Percentiles rank a stretch among this genome's conserved stretches.
Evolutionary conservation across 2,888 invertebrate species (phyloP).

Genomic region (Lasioglossum villosulum): DNA sequence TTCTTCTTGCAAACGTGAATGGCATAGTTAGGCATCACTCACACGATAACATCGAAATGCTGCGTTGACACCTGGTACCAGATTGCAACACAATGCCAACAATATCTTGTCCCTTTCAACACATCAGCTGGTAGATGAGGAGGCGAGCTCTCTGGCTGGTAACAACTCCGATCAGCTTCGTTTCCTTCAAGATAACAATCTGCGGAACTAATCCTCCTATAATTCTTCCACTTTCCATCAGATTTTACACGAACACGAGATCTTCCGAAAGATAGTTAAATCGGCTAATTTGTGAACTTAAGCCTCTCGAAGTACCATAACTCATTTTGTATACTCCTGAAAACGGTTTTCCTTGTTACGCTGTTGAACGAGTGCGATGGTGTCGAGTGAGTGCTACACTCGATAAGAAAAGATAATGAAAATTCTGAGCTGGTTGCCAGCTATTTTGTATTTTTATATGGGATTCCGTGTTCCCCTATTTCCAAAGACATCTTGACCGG

Average conservation of each 20-base stretch:
- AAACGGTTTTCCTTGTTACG: background rate
- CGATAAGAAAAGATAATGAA: too few species aligned
- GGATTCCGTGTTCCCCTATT: background rate
- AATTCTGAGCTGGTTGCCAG: background rate
- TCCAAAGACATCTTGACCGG: background rate
- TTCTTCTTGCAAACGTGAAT: background rate
- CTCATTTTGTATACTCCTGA: background rate
- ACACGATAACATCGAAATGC: constrained; percentile 38
- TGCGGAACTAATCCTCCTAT: background rate
- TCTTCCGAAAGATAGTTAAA: background rate
- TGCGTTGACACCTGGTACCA: constrained; percentile 6
- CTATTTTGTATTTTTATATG: background rate
- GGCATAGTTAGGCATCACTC: constrained; percentile 15
- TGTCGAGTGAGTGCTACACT: too few species aligned
- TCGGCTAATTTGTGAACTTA: background rate
- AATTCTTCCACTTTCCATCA: background rate
- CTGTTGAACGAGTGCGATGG: too few species aligned
- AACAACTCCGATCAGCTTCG: background rate
- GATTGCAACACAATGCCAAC: constrained; percentile 30
- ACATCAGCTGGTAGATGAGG: constrained; percentile 9
- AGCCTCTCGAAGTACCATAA: background rate
- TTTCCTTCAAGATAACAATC: background rate
- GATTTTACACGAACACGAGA: background rate
- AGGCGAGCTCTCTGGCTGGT: background rate
- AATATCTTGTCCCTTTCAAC: constrained; percentile 26